Evolutionary conservation across 2,888 invertebrate species (phyloP), one percentile per base, ranked within the genome.

Genomic region (Caenorhabditis afra): DNA sequence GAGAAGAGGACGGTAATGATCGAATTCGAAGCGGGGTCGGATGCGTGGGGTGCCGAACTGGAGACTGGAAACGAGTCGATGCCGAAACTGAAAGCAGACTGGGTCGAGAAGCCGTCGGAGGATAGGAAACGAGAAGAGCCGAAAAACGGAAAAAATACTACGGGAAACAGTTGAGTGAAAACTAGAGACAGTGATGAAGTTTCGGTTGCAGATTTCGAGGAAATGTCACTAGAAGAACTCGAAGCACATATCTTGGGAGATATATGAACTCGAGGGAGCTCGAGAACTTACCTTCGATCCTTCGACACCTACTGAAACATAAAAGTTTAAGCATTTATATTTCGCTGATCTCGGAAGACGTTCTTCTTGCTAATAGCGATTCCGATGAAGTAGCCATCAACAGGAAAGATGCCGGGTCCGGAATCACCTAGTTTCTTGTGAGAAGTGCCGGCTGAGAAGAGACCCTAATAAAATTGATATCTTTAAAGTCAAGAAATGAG

Each of bases 31-130:
- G 23, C 61, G 14, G 81, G 66, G 41, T 50, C 41, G 11, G 74
- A 81, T 20, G 65, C 75, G 3, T 81, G 81, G 81, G 81, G 81
- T 50, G 81, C 81, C 29, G 81, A 81, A 47, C 57, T 65, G 0
- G 81, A 81, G 41, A 74, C 74, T 7, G 81, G 81, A 12, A 50
- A 35, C 5, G 20, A 14, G n/a, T 53, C 65, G 7, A 50, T 50
- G 53, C 79, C 79, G 0, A 75, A 80, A 22, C 12, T 80, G 22
- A 55, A 16, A 8, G 57, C 41, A 8, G 66, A 80, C 44, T 80
- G 80, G 80, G 14, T 41, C 14, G 29, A 71, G n/a, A 52, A 50
- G 18, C 74, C 74, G 14, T 74, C 79, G 7, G 44, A 41, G n/a
- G 35, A 47, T 22, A 14, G 64, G 29, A 29, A 16, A 44, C n/a